These are phyloP conservation scores for Phalanger gymnotis DNA, from an alignment of 2,797 vertebrate species.

Conservation along the genomic window DNA sequence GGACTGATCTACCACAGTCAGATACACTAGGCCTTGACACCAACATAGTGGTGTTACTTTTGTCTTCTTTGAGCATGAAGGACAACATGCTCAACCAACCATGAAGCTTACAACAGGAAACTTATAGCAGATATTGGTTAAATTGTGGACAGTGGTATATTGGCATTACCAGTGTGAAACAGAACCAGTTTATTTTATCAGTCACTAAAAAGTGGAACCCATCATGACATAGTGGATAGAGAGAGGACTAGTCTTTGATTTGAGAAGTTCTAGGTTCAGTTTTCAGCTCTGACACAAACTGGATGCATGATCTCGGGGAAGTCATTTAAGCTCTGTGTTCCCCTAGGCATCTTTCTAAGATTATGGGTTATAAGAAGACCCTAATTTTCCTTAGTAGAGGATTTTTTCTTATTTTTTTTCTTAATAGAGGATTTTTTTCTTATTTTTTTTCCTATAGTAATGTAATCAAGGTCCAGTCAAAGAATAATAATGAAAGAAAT, in stretches of 20 bases:
- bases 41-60: neutral
- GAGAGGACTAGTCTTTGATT: neutral
- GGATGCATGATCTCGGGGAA: neutral
- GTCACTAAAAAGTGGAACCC: neutral
- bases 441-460: neutral
- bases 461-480: neutral
- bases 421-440: too few relatives aligned
- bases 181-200: neutral
- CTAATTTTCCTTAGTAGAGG: neutral
- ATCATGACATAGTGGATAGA: neutral
- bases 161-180: neutral
- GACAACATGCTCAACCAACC: neutral
- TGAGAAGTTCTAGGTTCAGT: neutral
- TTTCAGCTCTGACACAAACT: neutral
- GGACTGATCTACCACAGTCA: neutral
- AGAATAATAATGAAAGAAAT: neutral
- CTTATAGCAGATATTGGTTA: neutral
- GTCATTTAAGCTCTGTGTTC: neutral
- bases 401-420: neutral
- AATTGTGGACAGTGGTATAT: neutral
- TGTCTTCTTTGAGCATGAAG: neutral
- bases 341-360: neutral
- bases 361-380: neutral
- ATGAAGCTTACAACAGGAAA: neutral
- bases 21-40: neutral